These are phyloP conservation scores for Streblospio benedicti DNA, from an alignment of 1,140 invertebrate species.

Conservation along the genomic window DNA sequence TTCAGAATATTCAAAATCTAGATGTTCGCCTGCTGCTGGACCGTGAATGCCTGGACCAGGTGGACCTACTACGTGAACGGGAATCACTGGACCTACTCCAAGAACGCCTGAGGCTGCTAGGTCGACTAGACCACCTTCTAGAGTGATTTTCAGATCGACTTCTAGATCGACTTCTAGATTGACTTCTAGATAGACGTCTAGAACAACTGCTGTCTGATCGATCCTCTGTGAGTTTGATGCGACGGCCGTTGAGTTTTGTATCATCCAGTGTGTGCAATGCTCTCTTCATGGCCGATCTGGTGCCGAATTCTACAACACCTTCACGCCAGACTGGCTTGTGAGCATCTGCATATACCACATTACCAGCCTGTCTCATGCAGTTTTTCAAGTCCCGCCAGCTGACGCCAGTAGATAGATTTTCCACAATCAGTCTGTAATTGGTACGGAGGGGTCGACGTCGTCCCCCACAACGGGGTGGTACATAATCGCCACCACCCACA, in stretches of 20 bases:
- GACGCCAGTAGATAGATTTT: conserved; percentile 93
- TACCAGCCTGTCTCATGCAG: conserved; percentile 96
- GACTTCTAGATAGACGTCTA: too few relatives aligned
- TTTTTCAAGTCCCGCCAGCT: conserved; percentile 99
- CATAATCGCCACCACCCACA: too few relatives aligned
- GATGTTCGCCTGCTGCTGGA: too few relatives aligned
- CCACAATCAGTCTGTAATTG: conserved; percentile 89
- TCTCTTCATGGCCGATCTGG: conserved; percentile 78
- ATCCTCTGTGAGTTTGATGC: conserved; percentile 84
- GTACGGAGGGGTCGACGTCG: conserved; percentile 94
- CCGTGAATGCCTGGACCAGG: too few relatives aligned
- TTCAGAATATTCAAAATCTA: too few relatives aligned
- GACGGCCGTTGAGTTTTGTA: conserved; percentile 68
- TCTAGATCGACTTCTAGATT: too few relatives aligned
- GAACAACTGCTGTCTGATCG: conserved; percentile 57
- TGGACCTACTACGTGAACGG: too few relatives aligned
- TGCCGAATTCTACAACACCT: conserved; percentile 55
- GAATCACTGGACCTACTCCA: too few relatives aligned
- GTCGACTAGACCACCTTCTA: too few relatives aligned
- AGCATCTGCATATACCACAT: conserved; percentile 98
- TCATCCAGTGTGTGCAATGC: conserved; percentile 92
- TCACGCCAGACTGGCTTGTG: conserved; percentile 93
- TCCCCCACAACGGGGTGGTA: too few relatives aligned
- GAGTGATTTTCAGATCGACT: too few relatives aligned
- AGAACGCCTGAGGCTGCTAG: too few relatives aligned